Conservation (phyloP, 2,797 vertebrate genomes). For the Acestrorhynchus altus region DNA sequence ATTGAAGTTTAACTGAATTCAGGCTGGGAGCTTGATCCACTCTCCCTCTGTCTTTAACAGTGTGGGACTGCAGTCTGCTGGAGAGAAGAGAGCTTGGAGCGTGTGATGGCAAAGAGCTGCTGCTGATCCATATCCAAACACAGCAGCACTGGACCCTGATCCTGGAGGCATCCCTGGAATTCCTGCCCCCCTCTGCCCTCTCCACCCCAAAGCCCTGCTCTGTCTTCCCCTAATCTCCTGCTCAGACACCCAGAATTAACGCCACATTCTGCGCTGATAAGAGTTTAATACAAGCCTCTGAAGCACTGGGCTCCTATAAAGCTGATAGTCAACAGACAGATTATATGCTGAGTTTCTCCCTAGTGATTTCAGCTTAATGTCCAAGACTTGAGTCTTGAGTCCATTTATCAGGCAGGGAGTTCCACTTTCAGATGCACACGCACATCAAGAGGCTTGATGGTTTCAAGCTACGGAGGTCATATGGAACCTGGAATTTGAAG, state of each 20-base stretch:
- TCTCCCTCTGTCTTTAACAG: constrained; percentile 19
- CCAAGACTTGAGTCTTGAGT: constrained; percentile 19
- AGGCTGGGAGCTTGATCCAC: constrained; percentile 14
- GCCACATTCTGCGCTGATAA: constrained; percentile 58
- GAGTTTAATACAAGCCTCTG: constrained; percentile 52
- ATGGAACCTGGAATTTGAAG: background rate
- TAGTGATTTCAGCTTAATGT: constrained; percentile 21
- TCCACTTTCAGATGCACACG: background rate
- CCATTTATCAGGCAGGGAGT: constrained; percentile 24
- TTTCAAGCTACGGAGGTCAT: constrained; percentile 2
- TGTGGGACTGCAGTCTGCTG: background rate
- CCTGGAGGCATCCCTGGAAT: constrained; percentile 47
- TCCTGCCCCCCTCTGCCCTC: constrained; percentile 32
- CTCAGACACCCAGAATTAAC: constrained; percentile 58
- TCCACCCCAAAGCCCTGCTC: constrained; percentile 49
- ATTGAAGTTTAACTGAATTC: constrained; percentile 7
- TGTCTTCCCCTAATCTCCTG: constrained; percentile 55
- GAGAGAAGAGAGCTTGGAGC: constrained; percentile 18
- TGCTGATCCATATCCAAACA: constrained; percentile 60
- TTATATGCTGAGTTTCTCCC: constrained; percentile 4
- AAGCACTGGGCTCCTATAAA: constrained; percentile 39
- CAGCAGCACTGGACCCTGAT: constrained; percentile 53
- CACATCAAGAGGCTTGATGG: background rate
- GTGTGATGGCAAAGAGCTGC: constrained; percentile 37
- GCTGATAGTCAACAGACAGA: constrained; percentile 43